Base-by-base conservation (phyloP, 1,140 invertebrate genomes). In the Leptoteleia sp. region DNA sequence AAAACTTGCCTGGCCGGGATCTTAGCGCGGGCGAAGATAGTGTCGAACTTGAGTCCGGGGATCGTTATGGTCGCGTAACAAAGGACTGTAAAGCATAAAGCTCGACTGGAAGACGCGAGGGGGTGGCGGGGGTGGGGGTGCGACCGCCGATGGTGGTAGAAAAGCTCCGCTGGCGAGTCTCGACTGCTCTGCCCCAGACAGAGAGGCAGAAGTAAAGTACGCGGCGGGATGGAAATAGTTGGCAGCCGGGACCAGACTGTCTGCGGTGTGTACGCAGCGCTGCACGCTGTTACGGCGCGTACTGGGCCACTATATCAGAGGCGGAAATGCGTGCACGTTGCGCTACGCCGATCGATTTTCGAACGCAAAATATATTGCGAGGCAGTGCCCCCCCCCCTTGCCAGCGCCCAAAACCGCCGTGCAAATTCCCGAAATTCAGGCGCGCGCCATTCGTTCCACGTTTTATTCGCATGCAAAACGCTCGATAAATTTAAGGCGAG, bases 31-130 rank as follows among this genome's bases (percentile, higher is more conserved):
- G 16, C 40, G 48, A 73, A 80, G 67, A 77, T 76, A 80, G 78
- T 80, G 73, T 80, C 77, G 77, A 80, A 80, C 61, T 80, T 80
- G 77, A 80, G 77, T 55, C n/a, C 47, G 71, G 59, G 29, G 71
- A 80, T 82, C 78, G 75, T 82, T 82, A 82, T 73, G 75, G 70
- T 72, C 31, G 57, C 67, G 65, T 73, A 76, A 82, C 78, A 82
- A 82, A 82, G 76, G 75, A 82, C 65, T 80, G 65, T 64, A 82
- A 81, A 81, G 76, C 76, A 81, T 70, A 70, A 76, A 81, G 70
- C 79, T 38, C 57, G 61, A 61, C 64, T 75, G 42, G 75, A 57
- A 71, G 71, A 75, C 67, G n/a, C n/a, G n/a, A n/a, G n/a, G n/a
- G n/a, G n/a, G n/a, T n/a, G n/a, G n/a, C n/a, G n/a, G n/a, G n/a